Conservation (phyloP, 2,113 vertebrate species). For the Hippopotamus amphibius region DNA sequence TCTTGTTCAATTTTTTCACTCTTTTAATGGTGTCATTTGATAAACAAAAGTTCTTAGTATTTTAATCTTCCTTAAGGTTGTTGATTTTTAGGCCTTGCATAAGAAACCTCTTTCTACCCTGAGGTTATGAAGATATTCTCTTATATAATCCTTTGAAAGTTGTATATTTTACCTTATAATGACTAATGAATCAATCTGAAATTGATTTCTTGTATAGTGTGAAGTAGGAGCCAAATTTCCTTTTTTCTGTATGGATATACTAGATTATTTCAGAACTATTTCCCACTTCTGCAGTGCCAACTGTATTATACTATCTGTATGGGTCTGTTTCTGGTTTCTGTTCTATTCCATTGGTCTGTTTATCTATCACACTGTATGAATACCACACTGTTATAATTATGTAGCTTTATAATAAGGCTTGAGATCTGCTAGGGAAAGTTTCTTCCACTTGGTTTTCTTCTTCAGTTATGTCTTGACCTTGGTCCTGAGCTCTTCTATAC, state of each 20-base stretch:
- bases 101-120: constrained; percentile 47
- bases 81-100: constrained; percentile 39
- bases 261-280: neutral
- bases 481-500: neutral
- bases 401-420: neutral
- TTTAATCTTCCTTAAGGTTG: constrained; percentile 24
- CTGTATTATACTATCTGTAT: neutral
- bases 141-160: neutral
- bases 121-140: neutral
- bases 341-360: neutral
- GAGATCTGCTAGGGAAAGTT: constrained; percentile 6
- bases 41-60: neutral
- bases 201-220: neutral
- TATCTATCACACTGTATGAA: neutral
- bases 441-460: constrained; percentile 38
- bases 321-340: neutral
- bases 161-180: constrained; percentile 15
- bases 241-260: neutral
- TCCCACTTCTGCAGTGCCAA: neutral
- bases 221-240: neutral
- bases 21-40: constrained; percentile 21
- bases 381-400: neutral
- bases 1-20: neutral
- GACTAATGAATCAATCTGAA: constrained; percentile 45
- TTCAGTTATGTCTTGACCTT: constrained; percentile 27